A percentile compares a stretch with the other conserved stretches of the same genome.
phyloP scores from a whole-genome alignment of 2,797 vertebrate species.

The Neomorphus geoffroyi region DNA sequence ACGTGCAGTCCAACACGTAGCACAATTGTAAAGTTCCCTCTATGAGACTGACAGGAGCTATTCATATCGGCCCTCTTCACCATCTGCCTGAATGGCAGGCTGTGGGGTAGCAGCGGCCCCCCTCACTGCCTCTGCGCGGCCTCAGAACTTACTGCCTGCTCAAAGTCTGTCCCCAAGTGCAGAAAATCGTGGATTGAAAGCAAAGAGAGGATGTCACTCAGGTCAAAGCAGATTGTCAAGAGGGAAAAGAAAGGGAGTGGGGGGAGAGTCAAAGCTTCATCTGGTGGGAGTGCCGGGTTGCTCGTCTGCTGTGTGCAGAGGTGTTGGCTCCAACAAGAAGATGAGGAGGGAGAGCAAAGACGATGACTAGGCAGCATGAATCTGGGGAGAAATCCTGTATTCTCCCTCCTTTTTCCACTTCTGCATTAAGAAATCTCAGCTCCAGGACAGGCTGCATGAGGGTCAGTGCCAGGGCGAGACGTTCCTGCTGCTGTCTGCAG shows the following conservation, averaged over 20 bases:
- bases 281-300: background rate
- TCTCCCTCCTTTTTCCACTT: background rate
- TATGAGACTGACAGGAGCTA: slow-evolving; percentile 74
- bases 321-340: background rate
- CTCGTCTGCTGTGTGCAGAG: background rate
- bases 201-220: slow-evolving; percentile 33
- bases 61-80: slow-evolving; percentile 70
- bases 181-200: slow-evolving; percentile 30
- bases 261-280: background rate
- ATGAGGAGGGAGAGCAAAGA: background rate
- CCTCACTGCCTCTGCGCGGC: background rate
- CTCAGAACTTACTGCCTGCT: slow-evolving; percentile 40
- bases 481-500: background rate
- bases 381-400: background rate
- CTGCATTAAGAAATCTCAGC: background rate
- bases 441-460: background rate
- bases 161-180: slow-evolving; percentile 44
- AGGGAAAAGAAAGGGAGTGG: fast-evolving
- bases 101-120: slow-evolving; percentile 49
- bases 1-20: slow-evolving; percentile 69
- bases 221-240: slow-evolving; percentile 28
- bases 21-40: slow-evolving; percentile 71
- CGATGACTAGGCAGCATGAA: background rate
- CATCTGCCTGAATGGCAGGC: slow-evolving; percentile 79
- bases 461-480: background rate